These are phyloP conservation scores for Bombyx huttoni DNA, from an alignment of 2,888 invertebrate genomes.

Conservation along the genomic window DNA sequence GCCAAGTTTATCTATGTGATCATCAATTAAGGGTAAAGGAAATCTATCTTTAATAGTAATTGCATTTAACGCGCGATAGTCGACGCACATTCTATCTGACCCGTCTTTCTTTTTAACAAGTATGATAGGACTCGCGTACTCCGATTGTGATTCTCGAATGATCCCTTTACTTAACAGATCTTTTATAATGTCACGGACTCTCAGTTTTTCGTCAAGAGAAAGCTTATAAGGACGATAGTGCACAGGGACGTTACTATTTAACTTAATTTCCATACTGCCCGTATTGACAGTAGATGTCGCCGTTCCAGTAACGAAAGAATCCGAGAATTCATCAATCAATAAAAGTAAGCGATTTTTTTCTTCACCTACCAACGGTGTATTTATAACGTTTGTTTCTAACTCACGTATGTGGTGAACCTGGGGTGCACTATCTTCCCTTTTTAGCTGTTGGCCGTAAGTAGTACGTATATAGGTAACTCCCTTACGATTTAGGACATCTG, in stretches of 20 bases:
- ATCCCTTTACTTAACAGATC: slow-evolving; percentile 13
- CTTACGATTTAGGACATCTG: slow-evolving; percentile 5
- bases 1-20: slow-evolving; percentile 11
- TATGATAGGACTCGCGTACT: slow-evolving; percentile 10
- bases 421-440: not conserved
- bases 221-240: slow-evolving; percentile 14
- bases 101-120: slow-evolving; percentile 9
- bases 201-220: slow-evolving; percentile 12
- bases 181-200: slow-evolving; percentile 11
- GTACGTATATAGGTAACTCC: slow-evolving; percentile 5
- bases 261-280: slow-evolving; percentile 2
- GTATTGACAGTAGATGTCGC: slow-evolving; percentile 4
- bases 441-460: not conserved
- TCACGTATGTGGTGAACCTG: not conserved
- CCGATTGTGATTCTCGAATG: slow-evolving; percentile 9
- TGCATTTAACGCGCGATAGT: slow-evolving; percentile 11
- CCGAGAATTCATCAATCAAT: slow-evolving; percentile 1
- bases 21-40: slow-evolving; percentile 12
- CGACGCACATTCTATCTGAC: slow-evolving; percentile 13
- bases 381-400: not conserved
- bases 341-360: not conserved
- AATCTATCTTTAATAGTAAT: slow-evolving; percentile 13
- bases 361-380: slow-evolving; percentile 1
- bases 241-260: not conserved
- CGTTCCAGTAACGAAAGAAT: slow-evolving; percentile 2